Evolutionary conservation across 2,113 vertebrate species (phyloP).

Genomic region (Platanista minor): DNA sequence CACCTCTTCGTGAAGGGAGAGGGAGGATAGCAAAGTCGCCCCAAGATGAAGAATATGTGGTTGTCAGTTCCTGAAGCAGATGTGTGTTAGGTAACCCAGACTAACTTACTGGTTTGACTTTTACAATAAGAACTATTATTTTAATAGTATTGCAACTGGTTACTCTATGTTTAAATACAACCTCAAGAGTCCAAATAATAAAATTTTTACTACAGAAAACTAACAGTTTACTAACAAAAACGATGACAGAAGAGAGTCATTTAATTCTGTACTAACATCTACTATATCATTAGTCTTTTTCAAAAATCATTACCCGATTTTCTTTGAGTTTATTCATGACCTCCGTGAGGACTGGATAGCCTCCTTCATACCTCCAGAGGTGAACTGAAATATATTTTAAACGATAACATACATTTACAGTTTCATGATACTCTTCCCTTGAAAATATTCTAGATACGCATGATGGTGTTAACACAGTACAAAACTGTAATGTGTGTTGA

Average conservation of each 20-base stretch:
- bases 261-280: constrained; percentile 17
- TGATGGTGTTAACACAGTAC: rapidly evolving
- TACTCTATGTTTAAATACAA: neutral
- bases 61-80: neutral
- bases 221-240: neutral
- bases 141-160: neutral
- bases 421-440: neutral
- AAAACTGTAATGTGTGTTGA: neutral
- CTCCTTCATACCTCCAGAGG: constrained; percentile 97
- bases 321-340: constrained; percentile 97
- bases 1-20: neutral
- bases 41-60: neutral
- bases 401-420: constrained; percentile 63
- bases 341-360: constrained; percentile 98
- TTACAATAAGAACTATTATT: neutral
- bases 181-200: neutral
- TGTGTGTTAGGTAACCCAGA: neutral
- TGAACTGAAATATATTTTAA: constrained; percentile 89
- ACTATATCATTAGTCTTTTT: neutral
- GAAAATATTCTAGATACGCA: neutral
- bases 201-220: neutral
- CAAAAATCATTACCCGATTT: constrained; percentile 87
- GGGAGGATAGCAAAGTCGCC: neutral
- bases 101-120: neutral
- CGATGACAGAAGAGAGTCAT: neutral